A percentile compares a stretch with the other conserved stretches of the same genome.
These are phyloP conservation scores for Tetranychus urticae DNA, from an alignment of 1,140 invertebrate genomes.

Conservation along the genomic window DNA sequence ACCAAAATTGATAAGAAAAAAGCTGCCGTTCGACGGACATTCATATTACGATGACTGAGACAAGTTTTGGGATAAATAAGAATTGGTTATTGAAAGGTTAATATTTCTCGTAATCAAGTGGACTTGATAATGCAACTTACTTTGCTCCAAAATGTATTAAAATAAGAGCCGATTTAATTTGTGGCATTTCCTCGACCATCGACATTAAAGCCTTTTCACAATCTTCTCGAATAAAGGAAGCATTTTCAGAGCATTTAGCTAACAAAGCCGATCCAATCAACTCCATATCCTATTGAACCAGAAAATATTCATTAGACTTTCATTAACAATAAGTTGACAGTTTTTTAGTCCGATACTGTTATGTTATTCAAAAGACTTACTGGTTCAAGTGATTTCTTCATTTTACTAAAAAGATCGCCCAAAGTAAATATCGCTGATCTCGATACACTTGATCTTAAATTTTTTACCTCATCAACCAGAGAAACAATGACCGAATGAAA, in stretches of 20 bases:
- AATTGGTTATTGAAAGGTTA: no score
- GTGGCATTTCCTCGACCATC: constrained; percentile 44
- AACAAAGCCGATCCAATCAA: constrained; percentile 51
- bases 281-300: constrained; percentile 43
- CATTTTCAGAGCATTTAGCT: constrained; percentile 68
- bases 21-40: constrained; percentile 51
- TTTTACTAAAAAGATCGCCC: constrained; percentile 43
- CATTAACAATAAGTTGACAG: background rate
- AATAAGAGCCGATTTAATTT: constrained; percentile 29
- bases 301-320: background rate
- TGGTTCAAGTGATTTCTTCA: constrained; percentile 42
- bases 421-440: constrained; percentile 53
- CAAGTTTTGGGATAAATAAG: background rate
- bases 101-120: no score
- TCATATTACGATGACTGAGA: constrained; percentile 51
- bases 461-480: constrained; percentile 43
- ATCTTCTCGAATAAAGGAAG: constrained; percentile 67
- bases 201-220: constrained; percentile 50
- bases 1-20: constrained; percentile 40
- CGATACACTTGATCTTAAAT: constrained; percentile 68
- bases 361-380: constrained; percentile 23
- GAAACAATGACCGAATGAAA: constrained; percentile 38
- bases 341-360: no score
- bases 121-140: constrained; percentile 23
- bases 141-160: constrained; percentile 34